Evolutionary conservation across 2,888 invertebrate species (phyloP).

Genomic region (Platycheirus albimanus): DNA sequence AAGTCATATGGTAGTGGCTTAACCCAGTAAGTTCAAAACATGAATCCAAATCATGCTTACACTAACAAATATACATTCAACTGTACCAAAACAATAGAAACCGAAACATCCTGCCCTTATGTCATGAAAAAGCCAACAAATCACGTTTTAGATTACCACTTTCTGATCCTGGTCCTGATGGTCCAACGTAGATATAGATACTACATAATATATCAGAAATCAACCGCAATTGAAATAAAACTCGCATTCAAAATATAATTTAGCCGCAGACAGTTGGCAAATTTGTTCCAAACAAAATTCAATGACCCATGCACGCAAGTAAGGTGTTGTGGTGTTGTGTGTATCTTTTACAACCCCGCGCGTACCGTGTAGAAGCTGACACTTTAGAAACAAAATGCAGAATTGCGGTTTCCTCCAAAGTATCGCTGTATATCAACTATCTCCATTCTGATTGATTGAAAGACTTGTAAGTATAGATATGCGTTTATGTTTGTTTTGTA

Average conservation of each 20-base stretch:
- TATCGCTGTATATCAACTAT: slow-evolving; percentile 8
- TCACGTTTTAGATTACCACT: slow-evolving; percentile 41
- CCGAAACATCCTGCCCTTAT: slow-evolving; percentile 53
- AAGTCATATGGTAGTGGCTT: too few species aligned
- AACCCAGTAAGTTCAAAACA: too few species aligned
- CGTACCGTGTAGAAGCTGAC: slow-evolving; percentile 47
- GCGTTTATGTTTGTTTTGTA: too few species aligned
- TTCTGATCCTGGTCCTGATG: neutral
- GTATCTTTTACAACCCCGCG: neutral
- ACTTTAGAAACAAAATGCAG: slow-evolving; percentile 59
- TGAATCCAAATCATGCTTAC: too few species aligned
- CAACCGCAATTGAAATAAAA: slow-evolving; percentile 71
- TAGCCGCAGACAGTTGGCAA: slow-evolving; percentile 71
- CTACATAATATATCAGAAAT: slow-evolving; percentile 26
- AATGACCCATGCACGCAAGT: slow-evolving; percentile 60
- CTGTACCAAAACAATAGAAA: too few species aligned
- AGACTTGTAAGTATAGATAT: slow-evolving; percentile 15
- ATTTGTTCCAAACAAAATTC: slow-evolving; percentile 51
- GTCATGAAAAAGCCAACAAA: slow-evolving; percentile 28
- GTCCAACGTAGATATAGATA: too few species aligned
- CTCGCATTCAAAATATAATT: slow-evolving; percentile 65
- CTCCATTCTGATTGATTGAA: slow-evolving; percentile 65
- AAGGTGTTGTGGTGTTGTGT: slow-evolving; percentile 42
- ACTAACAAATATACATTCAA: too few species aligned
- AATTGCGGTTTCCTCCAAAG: slow-evolving; percentile 59